These are phyloP conservation scores for Dorcus hopei DNA, from an alignment of 2,888 invertebrate genomes.

Conservation along the genomic window DNA sequence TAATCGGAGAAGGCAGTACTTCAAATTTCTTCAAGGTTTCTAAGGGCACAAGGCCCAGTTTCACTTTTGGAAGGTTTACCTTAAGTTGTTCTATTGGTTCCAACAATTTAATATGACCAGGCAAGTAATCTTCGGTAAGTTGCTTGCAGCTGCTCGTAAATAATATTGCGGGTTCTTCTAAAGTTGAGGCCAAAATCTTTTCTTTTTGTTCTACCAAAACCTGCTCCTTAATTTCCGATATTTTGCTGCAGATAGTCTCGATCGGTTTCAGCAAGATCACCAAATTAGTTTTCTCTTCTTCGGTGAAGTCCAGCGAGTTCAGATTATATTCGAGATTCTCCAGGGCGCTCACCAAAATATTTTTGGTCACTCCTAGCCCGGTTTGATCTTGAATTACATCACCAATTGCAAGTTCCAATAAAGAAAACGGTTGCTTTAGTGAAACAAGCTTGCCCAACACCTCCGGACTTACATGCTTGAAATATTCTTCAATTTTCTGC, in stretches of 20 bases:
- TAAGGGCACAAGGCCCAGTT: background rate
- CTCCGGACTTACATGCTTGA: too few relatives aligned
- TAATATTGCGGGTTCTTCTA: background rate
- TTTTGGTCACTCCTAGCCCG: too few relatives aligned
- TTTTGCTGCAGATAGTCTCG: conserved; percentile 1
- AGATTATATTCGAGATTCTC: too few relatives aligned
- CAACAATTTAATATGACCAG: background rate
- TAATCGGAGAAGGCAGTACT: conserved; percentile 5
- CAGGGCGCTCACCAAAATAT: too few relatives aligned
- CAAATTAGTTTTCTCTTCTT: background rate
- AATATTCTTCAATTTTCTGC: too few relatives aligned
- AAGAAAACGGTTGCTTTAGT: too few relatives aligned
- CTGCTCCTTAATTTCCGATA: conserved; percentile 4
- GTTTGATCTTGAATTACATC: too few relatives aligned
- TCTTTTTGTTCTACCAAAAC: background rate
- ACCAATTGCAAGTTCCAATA: too few relatives aligned
- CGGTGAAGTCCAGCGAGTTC: background rate
- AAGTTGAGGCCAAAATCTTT: background rate
- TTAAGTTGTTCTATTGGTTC: background rate
- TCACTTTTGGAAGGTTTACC: background rate
- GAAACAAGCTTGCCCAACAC: too few relatives aligned
- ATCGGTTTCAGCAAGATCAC: background rate
- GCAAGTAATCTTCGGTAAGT: background rate
- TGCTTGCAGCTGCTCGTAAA: background rate
- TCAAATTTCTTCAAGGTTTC: background rate